A percentile compares a stretch with the other conserved stretches of the same genome.
Conservation (phyloP, 2,113 vertebrate species). For the Pipa parva region DNA sequence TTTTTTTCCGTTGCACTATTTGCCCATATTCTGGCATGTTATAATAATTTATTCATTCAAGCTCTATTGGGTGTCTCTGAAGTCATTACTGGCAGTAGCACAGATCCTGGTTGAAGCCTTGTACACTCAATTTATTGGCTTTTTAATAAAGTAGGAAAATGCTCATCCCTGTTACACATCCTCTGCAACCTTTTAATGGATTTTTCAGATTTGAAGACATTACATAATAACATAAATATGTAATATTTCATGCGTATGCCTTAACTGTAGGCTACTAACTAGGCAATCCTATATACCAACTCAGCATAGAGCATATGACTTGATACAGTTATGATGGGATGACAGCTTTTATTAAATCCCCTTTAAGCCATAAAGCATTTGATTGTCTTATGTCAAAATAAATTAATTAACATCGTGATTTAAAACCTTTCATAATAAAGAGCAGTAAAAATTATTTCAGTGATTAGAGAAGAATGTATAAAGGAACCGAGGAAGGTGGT, state of each 20-base stretch:
- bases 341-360: not conserved
- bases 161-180: not conserved
- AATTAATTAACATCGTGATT: too few relatives aligned
- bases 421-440: too few relatives aligned
- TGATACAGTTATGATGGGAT: not conserved
- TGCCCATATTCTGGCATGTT: too few relatives aligned
- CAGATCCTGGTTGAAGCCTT: not conserved
- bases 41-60: too few relatives aligned
- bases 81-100: not conserved
- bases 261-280: not conserved
- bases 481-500: too few relatives aligned
- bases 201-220: not conserved
- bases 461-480: too few relatives aligned
- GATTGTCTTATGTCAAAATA: too few relatives aligned
- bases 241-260: not conserved
- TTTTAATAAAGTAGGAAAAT: not conserved
- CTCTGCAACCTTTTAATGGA: not conserved
- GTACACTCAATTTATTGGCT: not conserved
- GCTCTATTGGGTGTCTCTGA: too few relatives aligned
- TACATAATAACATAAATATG: not conserved
- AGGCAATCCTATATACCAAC: not conserved
- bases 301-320: not conserved
- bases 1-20: too few relatives aligned
- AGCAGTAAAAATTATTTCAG: too few relatives aligned
- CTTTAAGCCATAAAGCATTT: too few relatives aligned